Evolutionary conservation across 2,113 vertebrate species (phyloP), one percentile per base, ranked within the genome.

Genomic region (Syrrhaptes paradoxus): DNA sequence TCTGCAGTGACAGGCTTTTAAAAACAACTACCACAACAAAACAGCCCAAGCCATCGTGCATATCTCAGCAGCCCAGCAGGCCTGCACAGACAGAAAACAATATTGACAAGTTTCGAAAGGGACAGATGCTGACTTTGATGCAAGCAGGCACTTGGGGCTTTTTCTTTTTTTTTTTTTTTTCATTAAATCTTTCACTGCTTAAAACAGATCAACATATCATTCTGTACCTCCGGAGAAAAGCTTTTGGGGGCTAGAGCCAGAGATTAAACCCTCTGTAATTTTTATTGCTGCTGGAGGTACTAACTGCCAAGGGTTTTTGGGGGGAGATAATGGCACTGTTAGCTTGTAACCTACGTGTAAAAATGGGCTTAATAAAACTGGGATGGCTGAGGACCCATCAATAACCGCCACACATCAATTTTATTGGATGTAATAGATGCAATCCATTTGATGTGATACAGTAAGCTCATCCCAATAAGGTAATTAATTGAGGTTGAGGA

Each of bases 191-290:
- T 96, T 92, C 95, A 92, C 58, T 87, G 96, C 96, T 97, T 97
- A 97, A 97, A 95, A 55, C 79, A 97, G 93, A 96, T 96, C 97
- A 96, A 93, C 96, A 96, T 31, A 93, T 95, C 95, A 93, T 90
- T 72, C 90, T 79, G 72, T 59, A 49, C 75, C 96, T 96, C 93
- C 2, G 1, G 94, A 97, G 97, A 85, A 93, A 94, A 94, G 85
- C 87, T 93, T 98, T 87, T 92, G 77, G 95, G 87, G 90, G 85
- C 82, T 95, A 78, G 17, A 85, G 89, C 66, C 97, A 94, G 94
- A 97, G 96, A 98, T 98, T 97, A 98, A 98, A 98, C 97, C 88
- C 61, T 70, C 94, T 97, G 91, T 97, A 97, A 97, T 98, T 97
- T 97, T 97, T 94, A 95, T 82, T 92, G 90, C 83, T 96, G 63